phyloP scores from a whole-genome alignment of 1,140 invertebrate genomes.

The fruit fly (Drosophila melanogaster) region Release_6_plus_ISO1_MT NT_033779.5:1792001-1792500 shows the following conservation, averaged over 20 bases:
- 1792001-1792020: neutral
- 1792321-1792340: slow-evolving; percentile 27
- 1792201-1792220: neutral
- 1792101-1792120: slow-evolving; percentile 17
- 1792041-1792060: neutral
- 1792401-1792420: neutral
- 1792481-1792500: slow-evolving; percentile 9
- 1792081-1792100: slow-evolving; percentile 53
- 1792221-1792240: neutral
- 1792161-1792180: neutral
- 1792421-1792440: slow-evolving; percentile 1
- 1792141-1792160: neutral
- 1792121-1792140: neutral
- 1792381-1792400: slow-evolving; percentile 28
- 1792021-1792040: neutral
- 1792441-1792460: slow-evolving; percentile 30
- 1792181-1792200: neutral
- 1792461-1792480: slow-evolving; percentile 47
- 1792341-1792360: slow-evolving; percentile 35
- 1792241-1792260: slow-evolving; percentile 15
- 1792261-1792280: slow-evolving; percentile 22
- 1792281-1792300: neutral
- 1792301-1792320: slow-evolving; percentile 31
- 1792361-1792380: slow-evolving; percentile 56
- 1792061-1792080: slow-evolving; percentile 63